Base-by-base conservation (phyloP, 2,797 vertebrate genomes). In the Lutjanus campechanus region DNA sequence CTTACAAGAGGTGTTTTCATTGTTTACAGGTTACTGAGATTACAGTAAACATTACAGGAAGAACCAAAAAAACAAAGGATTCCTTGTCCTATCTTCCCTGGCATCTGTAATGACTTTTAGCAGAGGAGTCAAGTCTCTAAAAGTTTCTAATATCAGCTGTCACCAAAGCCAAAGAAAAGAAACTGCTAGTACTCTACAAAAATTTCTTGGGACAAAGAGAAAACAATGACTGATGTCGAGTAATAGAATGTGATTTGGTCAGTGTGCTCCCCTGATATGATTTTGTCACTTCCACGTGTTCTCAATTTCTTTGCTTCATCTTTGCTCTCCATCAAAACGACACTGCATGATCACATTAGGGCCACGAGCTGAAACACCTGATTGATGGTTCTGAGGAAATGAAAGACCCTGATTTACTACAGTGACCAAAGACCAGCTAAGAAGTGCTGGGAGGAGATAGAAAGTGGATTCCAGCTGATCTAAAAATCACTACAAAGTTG, bases 221-320 rank as follows among this genome's bases (percentile, higher is more conserved):
- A 58, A 76, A n/a, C 8, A 15, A 19, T 64, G 44, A 41, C 5
- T 16, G 25, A 72, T 76, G 62, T 29, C 8, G 9, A 20, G 55
- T 40, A 67, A 58, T 56, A 61, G 9, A 25, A 50, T 29, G 76
- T 73, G 36, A 62, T 70, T 43, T 25, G 20, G 29, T 79, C 6
- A 40, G 72, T 25, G 7, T 25, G 6, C 1, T 19, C 4, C 58
- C 41, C 4, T 41, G 74, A 77, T 51, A 1, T 58, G 11, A 49
- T 19, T 76, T 20, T 11, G 0, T 62, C 3, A 1, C 25, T 46
- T 49, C 13, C 10, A 16, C 53, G 58, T 22, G 54, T 46, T 58
- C 46, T 9, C 19, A 43, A 3, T 68, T 73, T 47, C 64, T 64
- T 56, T 15, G 8, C 46, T 46, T 53, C 36, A 58, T 59, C 44